Evolutionary conservation across 1,140 invertebrate species (phyloP), one percentile per base, ranked within the genome.

Genomic region (Trichonephila clavata): DNA sequence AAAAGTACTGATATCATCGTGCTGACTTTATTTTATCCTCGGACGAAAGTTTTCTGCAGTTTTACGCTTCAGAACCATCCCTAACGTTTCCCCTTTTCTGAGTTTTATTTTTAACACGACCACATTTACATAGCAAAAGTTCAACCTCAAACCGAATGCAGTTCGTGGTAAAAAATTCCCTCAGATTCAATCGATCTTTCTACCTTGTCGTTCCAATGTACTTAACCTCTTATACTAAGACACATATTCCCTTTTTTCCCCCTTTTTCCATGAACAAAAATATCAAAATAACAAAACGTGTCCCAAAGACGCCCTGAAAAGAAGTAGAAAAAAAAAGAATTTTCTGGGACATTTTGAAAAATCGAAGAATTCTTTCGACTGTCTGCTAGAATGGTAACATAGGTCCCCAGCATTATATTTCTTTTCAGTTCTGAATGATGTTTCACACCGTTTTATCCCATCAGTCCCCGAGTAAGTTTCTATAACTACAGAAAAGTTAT

Each of bases 361-460:
- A 84, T 84, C 71, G 43, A 84, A 84, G 50, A n/a, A 50, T 84
- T 84, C 50, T 84, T 84, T 50, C 61, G 21, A 63, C 61, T 84
- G 18, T 84, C 27, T 84, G 13, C 16, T 50, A 16, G 81, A 84
- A 84, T 43, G 16, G 81, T 18, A 43, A 84, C 71, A 77, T n/a
- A 84, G 21, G 32, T 84, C 50, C 39, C 2, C 18, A 20, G 61
- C 61, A 50, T 21, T 21, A 84, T 57, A 43, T 84, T 57, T 50
- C 50, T 84, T 84, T 84, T 84, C 81, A 18, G 16, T 21, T 63
- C 61, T 84, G 32, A 20, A 18, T 10, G 81, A 84, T 84, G 81
- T 84, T 84, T 84, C 81, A 84, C 81, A n/a, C 81, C 39, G 50
- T 57, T 84, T 84, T 84, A 84, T 84, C 21, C 81, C 81, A 57